Base-by-base conservation (phyloP, 2,797 vertebrate species). In the Danionella dracula region DNA sequence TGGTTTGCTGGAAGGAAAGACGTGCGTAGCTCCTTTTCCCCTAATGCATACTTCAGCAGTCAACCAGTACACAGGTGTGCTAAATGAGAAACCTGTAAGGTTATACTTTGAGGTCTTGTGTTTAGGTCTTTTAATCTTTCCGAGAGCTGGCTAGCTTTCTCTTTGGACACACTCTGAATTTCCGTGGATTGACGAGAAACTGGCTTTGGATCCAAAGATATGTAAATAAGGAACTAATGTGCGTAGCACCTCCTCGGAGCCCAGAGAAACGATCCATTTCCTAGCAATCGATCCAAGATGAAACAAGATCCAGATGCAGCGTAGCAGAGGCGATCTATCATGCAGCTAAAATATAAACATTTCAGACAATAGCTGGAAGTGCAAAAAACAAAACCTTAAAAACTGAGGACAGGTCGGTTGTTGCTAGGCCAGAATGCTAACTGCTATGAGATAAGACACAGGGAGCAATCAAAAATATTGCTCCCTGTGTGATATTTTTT, bases 151-250 rank as follows among this genome's bases (percentile, higher is more conserved):
- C 17, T 54, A 35, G 19, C 17, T 27, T 23, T 44, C 7, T 10
- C 50, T 65, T 55, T 65, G 45, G 17, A 42, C 19, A 15, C 59
- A 7, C 21, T 34, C 37, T 23, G 7, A 51, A 54, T 17, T 54
- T 37, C 38, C n/a, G 27, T 35, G 27, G 51, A 55, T 45, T 45
- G 11, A 31, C 40, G 40, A 21, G 49, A 54, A 35, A 54, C 38
- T 35, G 34, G 42, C 15, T 64, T 62, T 45, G 29, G 31, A 54
- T 45, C 29, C 50, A 65, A 55, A 45, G 31, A 23, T 55, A 55
- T 45, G 62, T 66, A 66, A 66, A 65, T 65, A 55, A 37, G 31
- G 55, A 46, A 56, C 55, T 66, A 38, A 12, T 8, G 42, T 55
- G 41, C 45, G 27, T 41, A 46, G 15, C 50, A 46, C 32, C 51